A percentile compares a stretch with the other conserved stretches of the same genome.
These are phyloP conservation scores for Xylota sylvarum DNA, from an alignment of 2,888 invertebrate genomes.

Conservation along the genomic window DNA sequence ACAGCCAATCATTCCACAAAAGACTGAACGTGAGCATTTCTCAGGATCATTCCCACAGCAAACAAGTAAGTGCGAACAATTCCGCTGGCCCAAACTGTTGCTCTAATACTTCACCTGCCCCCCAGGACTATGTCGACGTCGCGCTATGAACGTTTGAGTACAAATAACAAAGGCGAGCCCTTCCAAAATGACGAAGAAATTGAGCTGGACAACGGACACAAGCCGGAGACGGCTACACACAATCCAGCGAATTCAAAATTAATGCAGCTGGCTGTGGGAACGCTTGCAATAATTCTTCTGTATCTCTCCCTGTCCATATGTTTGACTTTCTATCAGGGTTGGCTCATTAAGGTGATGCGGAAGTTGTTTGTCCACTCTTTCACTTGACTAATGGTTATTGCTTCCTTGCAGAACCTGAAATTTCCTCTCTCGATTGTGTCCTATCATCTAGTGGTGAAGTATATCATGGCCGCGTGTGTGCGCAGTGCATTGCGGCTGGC, in stretches of 20 bases:
- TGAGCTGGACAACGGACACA: constrained; percentile 79
- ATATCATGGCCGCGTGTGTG: constrained; percentile 90
- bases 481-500: constrained; percentile 85
- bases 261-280: constrained; percentile 84
- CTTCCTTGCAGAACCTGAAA: constrained; percentile 90
- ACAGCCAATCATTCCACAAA: constrained; percentile 36
- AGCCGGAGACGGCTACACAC: constrained; percentile 52
- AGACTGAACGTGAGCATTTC: constrained; percentile 14
- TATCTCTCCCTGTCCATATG: constrained; percentile 97
- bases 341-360: constrained; percentile 90
- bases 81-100: constrained; percentile 61
- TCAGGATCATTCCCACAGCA: neutral
- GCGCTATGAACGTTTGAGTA: constrained; percentile 83
- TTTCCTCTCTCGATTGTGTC: constrained; percentile 96
- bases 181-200: constrained; percentile 81
- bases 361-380: neutral
- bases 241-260: constrained; percentile 79
- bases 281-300: constrained; percentile 88
- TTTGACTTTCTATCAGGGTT: constrained; percentile 98
- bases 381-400: neutral
- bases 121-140: constrained; percentile 78
- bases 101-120: constrained; percentile 14
- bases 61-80: constrained; percentile 44
- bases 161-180: constrained; percentile 78
- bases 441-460: constrained; percentile 96